Evolutionary conservation across 2,888 invertebrate genomes (phyloP), one percentile per base, ranked within the genome.

Genomic region (Siphlonurus alternatus): DNA sequence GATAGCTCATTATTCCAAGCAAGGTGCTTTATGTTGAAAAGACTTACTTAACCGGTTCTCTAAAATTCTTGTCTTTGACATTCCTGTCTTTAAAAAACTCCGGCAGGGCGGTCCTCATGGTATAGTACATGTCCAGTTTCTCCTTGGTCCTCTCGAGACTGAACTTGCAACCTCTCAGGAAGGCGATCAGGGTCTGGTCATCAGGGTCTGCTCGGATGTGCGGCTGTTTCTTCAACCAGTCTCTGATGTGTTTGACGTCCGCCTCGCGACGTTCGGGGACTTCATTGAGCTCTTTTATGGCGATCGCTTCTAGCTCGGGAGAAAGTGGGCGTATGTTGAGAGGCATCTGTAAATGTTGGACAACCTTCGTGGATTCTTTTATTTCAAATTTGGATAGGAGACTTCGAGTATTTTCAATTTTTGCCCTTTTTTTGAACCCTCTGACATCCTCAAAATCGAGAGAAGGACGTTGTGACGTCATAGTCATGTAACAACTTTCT

Each of bases 111-210:
- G 80, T 75, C 65, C 83, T 79, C 53, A 82, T 78, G 61, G 82
- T 75, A 71, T 83, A 84, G 74, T 82, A 83, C 68, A 81, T 76
- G 72, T 86, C 83, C 64, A 86, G 73, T 73, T 85, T 86, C 67
- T 77, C 77, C 70, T 86, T 81, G 10, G 85, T 81, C 65, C 80
- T 79, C 70, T 84, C 82, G 73, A 83, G 74, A 71, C 84, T 80
- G 76, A 84, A 80, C 69, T 86, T 85, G 71, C 82, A 81, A 0
- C 83, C 83, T 19, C 83, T 76, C 53, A 84, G 74, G 71, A 83
- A 84, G 51, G 80, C 73, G 70, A 80, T 76, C 66, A 84, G 7
- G 15, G 20, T 20, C 22, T 56, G 56, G n/a, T 70, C 73, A 83
- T 83, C 82, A 72, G 77, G 80, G 71, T 83, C 77, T 7, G 80